phyloP scores from a whole-genome alignment of 2,888 invertebrate species.

The Spodoptera littoralis region DNA sequence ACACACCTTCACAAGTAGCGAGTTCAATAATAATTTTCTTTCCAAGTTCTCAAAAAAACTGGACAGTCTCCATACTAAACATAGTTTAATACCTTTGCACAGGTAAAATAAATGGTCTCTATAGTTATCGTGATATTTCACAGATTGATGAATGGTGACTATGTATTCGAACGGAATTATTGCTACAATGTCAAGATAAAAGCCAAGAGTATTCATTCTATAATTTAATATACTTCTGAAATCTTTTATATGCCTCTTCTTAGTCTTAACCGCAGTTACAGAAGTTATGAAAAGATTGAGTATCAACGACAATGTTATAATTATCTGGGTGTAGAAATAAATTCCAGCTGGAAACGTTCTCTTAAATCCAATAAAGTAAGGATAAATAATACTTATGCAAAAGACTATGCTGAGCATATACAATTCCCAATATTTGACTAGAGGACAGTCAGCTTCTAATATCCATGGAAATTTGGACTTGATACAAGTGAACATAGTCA shows the following conservation, averaged over 20 bases:
- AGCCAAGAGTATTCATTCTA: conserved; percentile 82
- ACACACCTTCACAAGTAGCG: conserved; percentile 77
- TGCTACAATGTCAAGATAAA: conserved; percentile 85
- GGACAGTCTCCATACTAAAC: conserved; percentile 85
- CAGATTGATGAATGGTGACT: conserved; percentile 75
- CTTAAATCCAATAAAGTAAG: conserved; percentile 83
- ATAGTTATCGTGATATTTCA: conserved; percentile 76
- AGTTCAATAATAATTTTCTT: conserved; percentile 77
- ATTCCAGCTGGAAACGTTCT: conserved; percentile 77
- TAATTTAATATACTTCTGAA: conserved; percentile 77
- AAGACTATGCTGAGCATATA: conserved; percentile 80
- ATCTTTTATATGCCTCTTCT: conserved; percentile 75
- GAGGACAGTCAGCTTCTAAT: conserved; percentile 78
- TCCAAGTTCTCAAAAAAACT: conserved; percentile 83
- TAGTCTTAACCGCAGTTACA: conserved; percentile 84
- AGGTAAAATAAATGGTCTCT: conserved; percentile 82
- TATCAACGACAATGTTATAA: conserved; percentile 77
- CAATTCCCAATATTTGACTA: conserved; percentile 84
- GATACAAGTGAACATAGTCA: conserved; percentile 75
- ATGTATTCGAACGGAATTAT: conserved; percentile 86
- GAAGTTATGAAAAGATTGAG: conserved; percentile 81
- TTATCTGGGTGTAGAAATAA: conserved; percentile 76
- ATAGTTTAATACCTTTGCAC: conserved; percentile 86
- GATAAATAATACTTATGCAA: conserved; percentile 81
- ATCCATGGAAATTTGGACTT: conserved; percentile 83